Evolutionary conservation across 2,113 vertebrate genomes (phyloP).

Genomic region (Saccopteryx leptura): DNA sequence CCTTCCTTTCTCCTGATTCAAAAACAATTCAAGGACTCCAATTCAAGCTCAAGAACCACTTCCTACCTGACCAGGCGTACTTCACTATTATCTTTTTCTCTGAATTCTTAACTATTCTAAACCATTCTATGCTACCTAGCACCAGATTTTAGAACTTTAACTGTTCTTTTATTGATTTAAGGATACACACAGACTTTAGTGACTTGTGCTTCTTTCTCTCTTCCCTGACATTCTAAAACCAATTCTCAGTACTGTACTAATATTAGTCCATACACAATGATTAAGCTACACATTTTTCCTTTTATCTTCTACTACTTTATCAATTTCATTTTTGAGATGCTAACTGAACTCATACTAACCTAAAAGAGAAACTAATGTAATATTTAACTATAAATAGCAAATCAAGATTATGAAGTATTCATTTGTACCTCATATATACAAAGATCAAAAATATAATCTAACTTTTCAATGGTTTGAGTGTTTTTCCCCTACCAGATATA

Average conservation of each 20-base stretch:
- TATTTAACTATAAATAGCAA: slow-evolving; percentile 18
- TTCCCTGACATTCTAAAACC: slow-evolving; percentile 39
- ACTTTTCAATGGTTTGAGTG: neutral
- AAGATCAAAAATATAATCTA: slow-evolving; percentile 3
- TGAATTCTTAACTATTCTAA: slow-evolving; percentile 58
- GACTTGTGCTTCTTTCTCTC: neutral
- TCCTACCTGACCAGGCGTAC: neutral
- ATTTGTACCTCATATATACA: neutral
- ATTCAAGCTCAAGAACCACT: slow-evolving; percentile 34
- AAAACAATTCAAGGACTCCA: slow-evolving; percentile 1
- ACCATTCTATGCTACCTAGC: neutral
- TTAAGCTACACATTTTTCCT: neutral
- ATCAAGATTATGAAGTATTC: neutral
- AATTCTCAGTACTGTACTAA: slow-evolving; percentile 26
- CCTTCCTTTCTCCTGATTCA: neutral
- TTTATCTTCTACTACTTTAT: slow-evolving; percentile 18
- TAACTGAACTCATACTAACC: slow-evolving; percentile 39
- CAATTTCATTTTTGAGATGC: slow-evolving; percentile 53
- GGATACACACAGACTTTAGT: neutral
- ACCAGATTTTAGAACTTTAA: slow-evolving; percentile 31
- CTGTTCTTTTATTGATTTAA: slow-evolving; percentile 27
- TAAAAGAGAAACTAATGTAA: slow-evolving; percentile 17
- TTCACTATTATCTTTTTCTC: slow-evolving; percentile 20
- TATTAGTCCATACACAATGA: neutral
- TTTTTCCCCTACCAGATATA: slow-evolving; percentile 9